These are phyloP conservation scores for Myanophis thanlyinensis DNA, from an alignment of 2,113 vertebrate genomes.

Conservation along the genomic window DNA sequence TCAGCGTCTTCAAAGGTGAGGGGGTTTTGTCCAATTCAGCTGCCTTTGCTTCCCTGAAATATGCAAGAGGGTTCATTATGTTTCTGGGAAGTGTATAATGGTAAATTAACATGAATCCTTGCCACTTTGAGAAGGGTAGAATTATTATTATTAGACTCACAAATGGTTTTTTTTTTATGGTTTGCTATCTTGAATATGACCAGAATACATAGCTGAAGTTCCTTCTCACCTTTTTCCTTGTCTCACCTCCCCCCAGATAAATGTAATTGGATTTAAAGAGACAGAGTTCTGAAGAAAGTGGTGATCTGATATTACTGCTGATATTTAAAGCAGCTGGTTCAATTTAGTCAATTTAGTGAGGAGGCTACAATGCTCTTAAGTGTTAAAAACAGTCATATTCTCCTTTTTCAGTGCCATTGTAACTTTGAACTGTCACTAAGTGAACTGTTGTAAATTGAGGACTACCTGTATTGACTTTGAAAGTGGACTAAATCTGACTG, in stretches of 20 bases:
- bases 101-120: constrained; percentile 63
- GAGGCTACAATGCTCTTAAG: no score
- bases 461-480: neutral
- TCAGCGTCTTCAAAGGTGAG: constrained; percentile 24
- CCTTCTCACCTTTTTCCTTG: neutral
- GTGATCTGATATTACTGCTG: neutral
- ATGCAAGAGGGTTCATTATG: constrained; percentile 68
- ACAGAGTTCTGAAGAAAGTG: neutral
- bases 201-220: constrained; percentile 48
- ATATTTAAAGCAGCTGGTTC: neutral
- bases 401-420: no score
- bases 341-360: neutral
- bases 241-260: constrained; percentile 25
- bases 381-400: no score
- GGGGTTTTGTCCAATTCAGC: constrained; percentile 44
- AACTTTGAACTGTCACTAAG: no score
- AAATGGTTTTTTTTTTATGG: constrained; percentile 48
- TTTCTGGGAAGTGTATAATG: constrained; percentile 60
- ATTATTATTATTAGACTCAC: constrained; percentile 59
- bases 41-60: constrained; percentile 70
- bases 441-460: no score
- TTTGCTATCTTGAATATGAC: constrained; percentile 66
- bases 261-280: constrained; percentile 41
- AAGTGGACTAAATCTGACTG: neutral
- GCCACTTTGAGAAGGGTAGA: constrained; percentile 15